Evolutionary conservation across 2,888 invertebrate species (phyloP).

Genomic region (Callinectes sapidus): DNA sequence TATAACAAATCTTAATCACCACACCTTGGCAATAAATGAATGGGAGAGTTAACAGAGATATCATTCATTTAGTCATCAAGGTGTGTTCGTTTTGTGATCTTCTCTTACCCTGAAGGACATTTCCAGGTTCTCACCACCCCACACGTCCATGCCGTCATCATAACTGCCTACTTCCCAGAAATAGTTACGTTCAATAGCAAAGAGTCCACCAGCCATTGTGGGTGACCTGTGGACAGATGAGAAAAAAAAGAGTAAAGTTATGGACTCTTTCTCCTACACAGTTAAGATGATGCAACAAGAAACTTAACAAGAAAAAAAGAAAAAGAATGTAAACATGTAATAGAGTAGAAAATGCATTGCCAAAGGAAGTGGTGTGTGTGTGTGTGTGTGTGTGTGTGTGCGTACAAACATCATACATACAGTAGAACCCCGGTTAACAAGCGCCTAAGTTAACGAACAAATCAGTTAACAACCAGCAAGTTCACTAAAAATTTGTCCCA

Average conservation of each 20-base stretch:
- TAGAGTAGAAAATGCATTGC: no score
- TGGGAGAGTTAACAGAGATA: not conserved
- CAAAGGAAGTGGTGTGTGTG: no score
- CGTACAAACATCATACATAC: no score
- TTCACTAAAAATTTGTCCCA: no score
- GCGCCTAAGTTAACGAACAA: no score
- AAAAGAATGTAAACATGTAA: no score
- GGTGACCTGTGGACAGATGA: constrained; percentile 81
- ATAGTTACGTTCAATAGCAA: constrained; percentile 93
- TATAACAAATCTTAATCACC: no score
- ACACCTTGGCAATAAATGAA: no score
- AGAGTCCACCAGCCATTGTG: constrained; percentile 98
- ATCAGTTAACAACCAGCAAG: no score
- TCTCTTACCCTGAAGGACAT: constrained; percentile 95
- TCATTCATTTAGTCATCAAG: not conserved
- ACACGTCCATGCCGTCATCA: constrained; percentile 96
- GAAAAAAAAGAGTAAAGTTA: not conserved
- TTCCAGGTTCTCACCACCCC: constrained; percentile 98
- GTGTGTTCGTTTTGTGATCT: not conserved
- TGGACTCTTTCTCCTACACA: not conserved
- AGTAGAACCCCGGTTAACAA: no score
- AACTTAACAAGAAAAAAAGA: no score
- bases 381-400: no score
- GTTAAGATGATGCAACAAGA: not conserved
- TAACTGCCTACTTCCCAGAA: constrained; percentile 98